Conservation (phyloP, 1,140 invertebrate genomes). For the Gryllus bimaculatus region DNA sequence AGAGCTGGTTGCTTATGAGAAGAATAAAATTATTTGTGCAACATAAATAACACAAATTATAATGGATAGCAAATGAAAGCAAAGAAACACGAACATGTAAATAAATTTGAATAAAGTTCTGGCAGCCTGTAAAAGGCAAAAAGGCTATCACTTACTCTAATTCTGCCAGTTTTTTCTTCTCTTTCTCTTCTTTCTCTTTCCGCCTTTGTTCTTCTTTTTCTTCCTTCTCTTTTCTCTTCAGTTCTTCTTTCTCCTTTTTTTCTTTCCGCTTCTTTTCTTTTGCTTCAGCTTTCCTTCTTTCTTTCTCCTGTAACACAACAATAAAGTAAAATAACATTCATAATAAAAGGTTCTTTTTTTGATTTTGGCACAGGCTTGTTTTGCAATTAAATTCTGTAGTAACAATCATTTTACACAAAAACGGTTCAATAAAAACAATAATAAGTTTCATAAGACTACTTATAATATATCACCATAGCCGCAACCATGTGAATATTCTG, state of each 20-base stretch:
- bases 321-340: no score
- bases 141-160: constrained; percentile 14
- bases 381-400: not conserved
- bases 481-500: not conserved
- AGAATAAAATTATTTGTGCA: not conserved
- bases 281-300: constrained; percentile 13
- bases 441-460: not conserved
- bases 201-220: constrained; percentile 19
- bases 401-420: not conserved
- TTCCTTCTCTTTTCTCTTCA: constrained; percentile 16
- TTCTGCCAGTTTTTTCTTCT: constrained; percentile 18
- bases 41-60: not conserved
- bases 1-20: not conserved
- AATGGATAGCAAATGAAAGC: not conserved
- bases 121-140: no score
- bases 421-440: not conserved
- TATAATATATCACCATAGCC: not conserved
- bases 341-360: not conserved
- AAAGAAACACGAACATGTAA: not conserved
- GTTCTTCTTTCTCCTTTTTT: constrained; percentile 14
- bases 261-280: constrained; percentile 13
- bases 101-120: not conserved
- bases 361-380: constrained; percentile 5
- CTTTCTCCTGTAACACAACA: not conserved
- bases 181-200: constrained; percentile 19